Evolutionary conservation across 2,797 vertebrate species (phyloP).

Genomic region (Oryzias sinensis): DNA sequence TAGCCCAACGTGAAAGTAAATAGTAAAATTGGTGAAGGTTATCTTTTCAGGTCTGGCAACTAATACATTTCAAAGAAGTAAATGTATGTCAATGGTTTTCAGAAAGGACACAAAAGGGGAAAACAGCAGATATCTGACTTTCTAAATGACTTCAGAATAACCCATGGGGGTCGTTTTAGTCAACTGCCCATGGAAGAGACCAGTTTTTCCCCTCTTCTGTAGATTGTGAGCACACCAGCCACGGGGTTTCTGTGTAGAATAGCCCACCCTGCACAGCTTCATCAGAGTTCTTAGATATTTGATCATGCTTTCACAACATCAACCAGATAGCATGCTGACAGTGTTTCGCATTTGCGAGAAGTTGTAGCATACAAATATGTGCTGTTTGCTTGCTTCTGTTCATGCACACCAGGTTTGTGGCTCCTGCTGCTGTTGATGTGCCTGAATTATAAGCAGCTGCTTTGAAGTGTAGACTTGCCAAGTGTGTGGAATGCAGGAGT

Average conservation of each 20-base stretch:
- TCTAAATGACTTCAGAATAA: slow-evolving; percentile 20
- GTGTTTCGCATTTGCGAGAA: slow-evolving; percentile 37
- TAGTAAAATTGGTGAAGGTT: too few species aligned
- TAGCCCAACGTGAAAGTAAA: too few species aligned
- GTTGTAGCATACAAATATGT: not conserved
- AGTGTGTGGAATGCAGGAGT: not conserved
- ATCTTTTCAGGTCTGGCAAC: too few species aligned
- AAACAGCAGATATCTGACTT: slow-evolving; percentile 1
- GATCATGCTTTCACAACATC: slow-evolving; percentile 29
- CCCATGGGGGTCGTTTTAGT: slow-evolving; percentile 26
- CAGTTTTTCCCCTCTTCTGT: slow-evolving; percentile 23
- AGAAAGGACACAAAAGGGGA: too few species aligned
- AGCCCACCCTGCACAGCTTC: slow-evolving; percentile 40
- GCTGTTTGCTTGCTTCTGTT: slow-evolving; percentile 9
- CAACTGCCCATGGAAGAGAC: slow-evolving; percentile 23
- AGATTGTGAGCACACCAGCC: slow-evolving; percentile 14
- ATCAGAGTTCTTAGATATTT: slow-evolving; percentile 43
- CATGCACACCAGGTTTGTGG: slow-evolving; percentile 4
- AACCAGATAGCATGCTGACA: slow-evolving; percentile 34
- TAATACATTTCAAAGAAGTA: too few species aligned
- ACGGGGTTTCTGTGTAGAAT: slow-evolving; percentile 32
- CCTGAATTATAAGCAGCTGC: slow-evolving; percentile 9
- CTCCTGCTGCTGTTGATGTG: slow-evolving; percentile 25
- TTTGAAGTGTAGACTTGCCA: too few species aligned
- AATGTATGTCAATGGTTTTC: too few species aligned